Base-by-base conservation (phyloP, 2,113 vertebrate genomes). In the Alectura lathami region DNA sequence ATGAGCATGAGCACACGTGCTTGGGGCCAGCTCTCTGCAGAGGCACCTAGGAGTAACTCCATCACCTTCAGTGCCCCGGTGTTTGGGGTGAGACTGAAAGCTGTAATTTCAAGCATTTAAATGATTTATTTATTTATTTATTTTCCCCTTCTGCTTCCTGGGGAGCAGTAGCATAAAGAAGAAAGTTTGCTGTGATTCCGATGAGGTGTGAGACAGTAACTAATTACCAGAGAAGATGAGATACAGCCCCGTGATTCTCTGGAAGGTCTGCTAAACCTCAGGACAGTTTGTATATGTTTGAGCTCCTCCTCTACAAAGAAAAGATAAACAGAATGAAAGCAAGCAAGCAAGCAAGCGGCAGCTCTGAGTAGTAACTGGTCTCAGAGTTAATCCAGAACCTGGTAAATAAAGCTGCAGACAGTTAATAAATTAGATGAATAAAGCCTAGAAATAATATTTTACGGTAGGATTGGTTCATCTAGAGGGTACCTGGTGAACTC, bases 361-460 rank as follows among this genome's bases (percentile, higher is more conserved):
- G 89, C 84, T 45, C 91, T 86, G 80, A 93, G 54, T 45, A 93
- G 68, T 94, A 60, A 93, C 85, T 93, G 91, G 57, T 38, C 83
- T 57, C 48, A 73, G 83, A 89, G 83, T 93, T 95, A 96, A 96
- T 92, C 68, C 83, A 90, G 96, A 95, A 48, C 62, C 32, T 70
- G 89, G 38, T 94, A 96, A 94, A 91, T 95, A 92, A 93, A 94
- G 88, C 74, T 51, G 45, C 88, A 83, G 76, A 91, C 70, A 95
- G 97, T 97, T 98, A 97, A 98, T 98, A 98, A 98, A 98, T 98
- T 98, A 98, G 94, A 96, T 94, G 94, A 98, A 98, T 98, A 98
- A 98, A 98, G 97, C 97, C 97, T 96, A 98, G 98, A 98, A 98
- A 98, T 98, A 98, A 98, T 98, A 98, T 98, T 99, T 99, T 98